These are phyloP conservation scores for Capreolus pygargus DNA, from an alignment of 2,113 vertebrate species.

Conservation along the genomic window DNA sequence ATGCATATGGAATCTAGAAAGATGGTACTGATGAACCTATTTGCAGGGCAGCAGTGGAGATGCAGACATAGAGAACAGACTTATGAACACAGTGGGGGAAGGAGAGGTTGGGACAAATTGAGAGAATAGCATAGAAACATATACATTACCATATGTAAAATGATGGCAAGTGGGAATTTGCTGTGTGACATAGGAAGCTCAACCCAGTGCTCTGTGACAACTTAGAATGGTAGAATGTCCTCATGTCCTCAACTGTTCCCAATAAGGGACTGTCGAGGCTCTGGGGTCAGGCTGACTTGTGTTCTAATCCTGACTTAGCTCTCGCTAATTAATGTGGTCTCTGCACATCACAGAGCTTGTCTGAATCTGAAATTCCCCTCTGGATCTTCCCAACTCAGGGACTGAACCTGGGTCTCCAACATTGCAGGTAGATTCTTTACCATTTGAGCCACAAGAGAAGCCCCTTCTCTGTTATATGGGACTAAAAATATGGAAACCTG, in stretches of 20 bases:
- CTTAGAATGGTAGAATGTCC: neutral
- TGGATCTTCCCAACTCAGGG: neutral
- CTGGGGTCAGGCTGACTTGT: neutral
- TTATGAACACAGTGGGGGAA: neutral
- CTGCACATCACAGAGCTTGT: neutral
- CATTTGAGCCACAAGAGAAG: neutral
- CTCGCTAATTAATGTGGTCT: neutral
- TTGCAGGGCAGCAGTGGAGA: neutral
- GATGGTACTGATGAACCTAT: neutral
- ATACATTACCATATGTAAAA: neutral
- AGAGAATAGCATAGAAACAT: neutral
- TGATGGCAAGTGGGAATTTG: neutral
- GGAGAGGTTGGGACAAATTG: neutral
- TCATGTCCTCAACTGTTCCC: neutral
- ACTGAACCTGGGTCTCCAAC: neutral
- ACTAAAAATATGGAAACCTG: neutral
- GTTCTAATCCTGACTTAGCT: neutral
- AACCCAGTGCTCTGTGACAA: neutral
- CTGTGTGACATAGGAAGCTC: neutral
- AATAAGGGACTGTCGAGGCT: neutral
- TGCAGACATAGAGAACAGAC: neutral
- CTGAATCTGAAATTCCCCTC: neutral
- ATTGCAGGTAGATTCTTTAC: neutral
- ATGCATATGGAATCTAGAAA: neutral
- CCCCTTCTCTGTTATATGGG: neutral